These are phyloP conservation scores for Petrocephalus zakoni DNA, from an alignment of 2,113 vertebrate species.

Conservation along the genomic window DNA sequence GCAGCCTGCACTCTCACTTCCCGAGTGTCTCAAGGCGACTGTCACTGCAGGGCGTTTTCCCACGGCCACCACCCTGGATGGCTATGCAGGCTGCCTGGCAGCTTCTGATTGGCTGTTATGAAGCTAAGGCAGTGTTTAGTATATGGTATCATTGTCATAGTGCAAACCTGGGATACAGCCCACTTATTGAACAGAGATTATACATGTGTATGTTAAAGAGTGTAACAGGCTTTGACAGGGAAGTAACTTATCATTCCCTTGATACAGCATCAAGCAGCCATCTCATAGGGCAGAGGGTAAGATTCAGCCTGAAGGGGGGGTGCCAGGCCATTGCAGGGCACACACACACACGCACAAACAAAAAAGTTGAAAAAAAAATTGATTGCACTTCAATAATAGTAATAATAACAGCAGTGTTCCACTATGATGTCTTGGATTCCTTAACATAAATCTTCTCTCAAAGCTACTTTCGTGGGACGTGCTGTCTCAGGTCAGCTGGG, in stretches of 20 bases:
- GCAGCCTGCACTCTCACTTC: neutral
- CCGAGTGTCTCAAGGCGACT: neutral
- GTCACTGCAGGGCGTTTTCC: slow-evolving; percentile 29
- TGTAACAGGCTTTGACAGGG: neutral
- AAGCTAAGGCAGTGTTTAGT: slow-evolving; percentile 2
- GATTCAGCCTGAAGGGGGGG: neutral
- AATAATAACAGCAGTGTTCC: slow-evolving; percentile 70
- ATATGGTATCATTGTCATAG: neutral
- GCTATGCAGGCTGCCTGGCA: neutral
- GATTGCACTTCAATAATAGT: slow-evolving; percentile 77
- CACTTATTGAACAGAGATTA: neutral
- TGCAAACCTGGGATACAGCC: neutral
- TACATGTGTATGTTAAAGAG: neutral
- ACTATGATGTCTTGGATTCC: slow-evolving; percentile 69
- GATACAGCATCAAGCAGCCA: neutral
- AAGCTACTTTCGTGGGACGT: slow-evolving; percentile 49
- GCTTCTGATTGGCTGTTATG: slow-evolving; percentile 22
- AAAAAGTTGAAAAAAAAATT: slow-evolving; percentile 74
- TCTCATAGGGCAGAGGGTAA: neutral
- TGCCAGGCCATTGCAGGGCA: neutral
- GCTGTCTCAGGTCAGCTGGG: slow-evolving; percentile 66
- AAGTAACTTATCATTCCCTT: neutral
- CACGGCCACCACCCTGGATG: slow-evolving; percentile 22
- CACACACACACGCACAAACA: slow-evolving; percentile 55
- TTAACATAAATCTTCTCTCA: slow-evolving; percentile 66